Evolutionary conservation across 2,888 invertebrate genomes (phyloP).

Genomic region (Taenaris catops): DNA sequence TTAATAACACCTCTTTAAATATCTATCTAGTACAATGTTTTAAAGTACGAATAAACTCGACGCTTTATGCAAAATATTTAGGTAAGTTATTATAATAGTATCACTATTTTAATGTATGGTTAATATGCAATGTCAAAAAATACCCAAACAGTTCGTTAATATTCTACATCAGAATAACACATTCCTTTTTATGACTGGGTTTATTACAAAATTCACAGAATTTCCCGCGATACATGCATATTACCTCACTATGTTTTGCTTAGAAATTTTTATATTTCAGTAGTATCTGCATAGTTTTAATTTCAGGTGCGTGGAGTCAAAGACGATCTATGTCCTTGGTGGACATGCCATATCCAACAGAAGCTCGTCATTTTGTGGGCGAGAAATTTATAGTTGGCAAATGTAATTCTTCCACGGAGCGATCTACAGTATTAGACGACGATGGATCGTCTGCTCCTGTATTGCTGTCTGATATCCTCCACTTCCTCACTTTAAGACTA

Average conservation of each 20-base stretch:
- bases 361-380: constrained; percentile 57
- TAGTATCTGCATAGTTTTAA: too few relatives aligned
- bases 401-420: constrained; percentile 61
- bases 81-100: constrained; percentile 36
- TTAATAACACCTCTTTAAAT: constrained; percentile 20
- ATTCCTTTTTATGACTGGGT: too few relatives aligned
- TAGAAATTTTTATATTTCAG: too few relatives aligned
- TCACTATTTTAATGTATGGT: neutral
- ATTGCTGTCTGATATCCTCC: constrained; percentile 68
- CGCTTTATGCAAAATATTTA: constrained; percentile 51
- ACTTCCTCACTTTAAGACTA: constrained; percentile 50
- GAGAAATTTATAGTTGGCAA: constrained; percentile 66
- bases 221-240: too few relatives aligned
- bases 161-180: too few relatives aligned
- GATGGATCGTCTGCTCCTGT: constrained; percentile 65
- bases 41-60: constrained; percentile 61
- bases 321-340: constrained; percentile 50
- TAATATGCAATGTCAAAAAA: too few relatives aligned
- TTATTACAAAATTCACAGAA: too few relatives aligned
- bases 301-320: constrained; percentile 50
- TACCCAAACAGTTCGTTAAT: too few relatives aligned
- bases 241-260: too few relatives aligned
- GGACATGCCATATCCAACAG: constrained; percentile 51
- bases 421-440: constrained; percentile 48
- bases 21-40: constrained; percentile 59